Evolutionary conservation across 2,113 vertebrate species (phyloP), one percentile per base, ranked within the genome.

Genomic region (Labeo rohita): DNA sequence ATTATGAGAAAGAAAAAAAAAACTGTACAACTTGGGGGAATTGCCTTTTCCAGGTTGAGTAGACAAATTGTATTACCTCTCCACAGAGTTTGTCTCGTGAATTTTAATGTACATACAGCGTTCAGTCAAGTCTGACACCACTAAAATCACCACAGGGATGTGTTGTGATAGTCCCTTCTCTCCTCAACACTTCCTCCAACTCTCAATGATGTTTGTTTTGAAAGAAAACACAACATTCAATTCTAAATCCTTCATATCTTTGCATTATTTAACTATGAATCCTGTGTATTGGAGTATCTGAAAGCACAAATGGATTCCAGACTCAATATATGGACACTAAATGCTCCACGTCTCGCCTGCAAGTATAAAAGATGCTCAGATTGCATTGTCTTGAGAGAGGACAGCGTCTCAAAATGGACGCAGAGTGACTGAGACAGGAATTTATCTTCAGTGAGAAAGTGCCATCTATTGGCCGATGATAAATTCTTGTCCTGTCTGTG

Each of bases 381-480:
- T 45, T 45, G 66, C 74, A 43, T 47, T 23, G 61, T 47, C 15
- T 47, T 66, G 75, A 89, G 72, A 75, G 43, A 87, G 86, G 54
- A 90, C 73, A 79, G 84, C 4, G n/a, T 88, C 72, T 84, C 68
- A 80, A 88, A 79, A 83, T 88, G 66, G 86, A 85, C 76, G 39
- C 83, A 34, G 52, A 7, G 50, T 47, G 39, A 47, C 15, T 80
- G 45, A 2, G 2, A 87, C 28, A 11, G 13, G 84, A 81, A 45
- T 82, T 91, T 79, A 92, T 63, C 68, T 66, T 91, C 89, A 92
- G 93, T 93, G 91, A 93, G 90, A 80, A 93, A 95, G 93, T 94
- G 94, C 94, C 95, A 94, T 93, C 95, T 95, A 91, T 93, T 93
- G 95, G 94, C 87, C 84, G 89, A 85, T 84, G 89, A 85, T 84